phyloP scores from a whole-genome alignment of 1,140 invertebrate genomes.

The Trichoplusia ni region DNA sequence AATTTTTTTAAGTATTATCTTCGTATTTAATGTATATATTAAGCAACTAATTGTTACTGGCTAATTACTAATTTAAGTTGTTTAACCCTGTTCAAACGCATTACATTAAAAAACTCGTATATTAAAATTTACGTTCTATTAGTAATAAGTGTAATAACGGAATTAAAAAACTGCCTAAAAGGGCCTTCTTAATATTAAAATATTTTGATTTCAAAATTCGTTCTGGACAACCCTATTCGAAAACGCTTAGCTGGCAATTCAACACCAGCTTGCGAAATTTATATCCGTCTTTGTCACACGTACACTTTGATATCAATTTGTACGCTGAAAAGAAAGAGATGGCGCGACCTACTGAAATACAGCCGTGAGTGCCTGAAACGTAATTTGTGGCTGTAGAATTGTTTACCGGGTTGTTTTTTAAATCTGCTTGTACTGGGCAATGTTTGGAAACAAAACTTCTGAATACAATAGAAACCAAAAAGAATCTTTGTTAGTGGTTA shows the following conservation, averaged over 20 bases:
- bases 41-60: too few species aligned
- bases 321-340: conserved; percentile 38
- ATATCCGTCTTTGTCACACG: conserved; percentile 54
- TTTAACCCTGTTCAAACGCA: too few species aligned
- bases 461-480: too few species aligned
- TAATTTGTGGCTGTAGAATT: neutral
- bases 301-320: conserved; percentile 47
- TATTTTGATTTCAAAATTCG: neutral
- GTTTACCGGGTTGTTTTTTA: conserved; percentile 18
- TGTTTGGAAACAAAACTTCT: neutral
- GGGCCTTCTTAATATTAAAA: neutral
- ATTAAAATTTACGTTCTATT: too few species aligned
- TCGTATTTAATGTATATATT: too few species aligned
- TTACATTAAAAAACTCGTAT: too few species aligned
- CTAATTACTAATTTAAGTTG: too few species aligned
- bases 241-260: conserved; percentile 43
- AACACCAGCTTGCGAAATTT: conserved; percentile 47
- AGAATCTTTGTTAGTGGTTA: too few species aligned
- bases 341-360: conserved; percentile 10
- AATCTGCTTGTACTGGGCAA: conserved; percentile 1
- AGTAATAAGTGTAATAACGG: too few species aligned
- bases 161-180: too few species aligned
- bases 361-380: neutral
- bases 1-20: too few species aligned
- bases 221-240: conserved; percentile 42